Percentiles rank a stretch among this genome's conserved stretches.
Evolutionary conservation across 2,113 vertebrate species (phyloP).

Genomic region (Synodontis membranacea): DNA sequence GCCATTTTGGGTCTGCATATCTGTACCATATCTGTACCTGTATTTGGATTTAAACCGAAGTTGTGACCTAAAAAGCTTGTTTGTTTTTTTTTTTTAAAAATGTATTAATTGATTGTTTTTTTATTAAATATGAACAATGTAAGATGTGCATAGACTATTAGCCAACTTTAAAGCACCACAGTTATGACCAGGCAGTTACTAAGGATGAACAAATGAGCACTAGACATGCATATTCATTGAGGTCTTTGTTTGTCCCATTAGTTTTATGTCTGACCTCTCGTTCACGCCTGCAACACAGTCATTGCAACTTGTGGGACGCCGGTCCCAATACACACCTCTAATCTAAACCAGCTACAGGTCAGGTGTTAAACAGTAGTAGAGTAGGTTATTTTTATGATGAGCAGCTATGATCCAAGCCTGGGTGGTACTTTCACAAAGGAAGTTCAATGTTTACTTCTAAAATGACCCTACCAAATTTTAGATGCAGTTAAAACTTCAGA

Average conservation of each 20-base stretch:
- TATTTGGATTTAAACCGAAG: background rate
- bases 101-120: no score
- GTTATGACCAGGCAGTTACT: background rate
- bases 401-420: background rate
- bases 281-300: background rate
- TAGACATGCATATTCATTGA: background rate
- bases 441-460: background rate
- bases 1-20: background rate
- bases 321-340: background rate
- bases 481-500: no score
- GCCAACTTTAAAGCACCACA: background rate
- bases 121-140: background rate
- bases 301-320: background rate
- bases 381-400: background rate
- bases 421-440: background rate
- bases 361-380: background rate
- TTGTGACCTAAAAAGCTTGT: background rate
- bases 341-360: background rate
- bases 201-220: background rate
- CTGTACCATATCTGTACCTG: background rate
- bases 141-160: background rate
- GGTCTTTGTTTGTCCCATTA: background rate
- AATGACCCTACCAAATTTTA: background rate
- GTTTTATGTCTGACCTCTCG: background rate
- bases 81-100: no score